These are phyloP conservation scores for Barypeithes pellucidus DNA, from an alignment of 2,888 invertebrate genomes.

Conservation along the genomic window DNA sequence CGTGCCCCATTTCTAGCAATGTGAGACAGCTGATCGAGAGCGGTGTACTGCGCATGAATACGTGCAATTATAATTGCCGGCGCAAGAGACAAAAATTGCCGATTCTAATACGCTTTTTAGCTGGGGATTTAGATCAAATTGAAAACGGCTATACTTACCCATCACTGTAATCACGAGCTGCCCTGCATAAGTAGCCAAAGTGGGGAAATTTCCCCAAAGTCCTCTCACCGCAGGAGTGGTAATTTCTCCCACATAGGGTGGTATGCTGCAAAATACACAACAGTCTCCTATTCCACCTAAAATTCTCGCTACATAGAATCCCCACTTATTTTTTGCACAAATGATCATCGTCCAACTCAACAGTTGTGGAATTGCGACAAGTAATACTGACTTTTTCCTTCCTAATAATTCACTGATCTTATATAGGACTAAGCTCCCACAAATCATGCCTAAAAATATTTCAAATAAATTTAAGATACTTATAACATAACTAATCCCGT, in stretches of 20 bases:
- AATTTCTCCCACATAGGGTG: slow-evolving; percentile 42
- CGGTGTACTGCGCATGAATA: too few relatives aligned
- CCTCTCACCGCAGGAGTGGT: slow-evolving; percentile 36
- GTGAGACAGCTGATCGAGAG: too few relatives aligned
- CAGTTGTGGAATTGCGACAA: slow-evolving; percentile 25
- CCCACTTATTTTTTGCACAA: slow-evolving; percentile 35
- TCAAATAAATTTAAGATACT: background rate
- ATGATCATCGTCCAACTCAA: slow-evolving; percentile 28
- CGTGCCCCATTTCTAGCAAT: too few relatives aligned
- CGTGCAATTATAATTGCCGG: too few relatives aligned
- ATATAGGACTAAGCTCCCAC: slow-evolving; percentile 19
- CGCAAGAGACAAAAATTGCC: too few relatives aligned
- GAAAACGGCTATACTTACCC: too few relatives aligned
- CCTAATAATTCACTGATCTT: slow-evolving; percentile 27
- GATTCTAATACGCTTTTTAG: too few relatives aligned
- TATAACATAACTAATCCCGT: too few relatives aligned
- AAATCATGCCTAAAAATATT: slow-evolving; percentile 43
- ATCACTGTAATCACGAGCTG: slow-evolving; percentile 14
- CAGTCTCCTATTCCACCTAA: slow-evolving; percentile 27
- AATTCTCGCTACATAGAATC: slow-evolving; percentile 32
- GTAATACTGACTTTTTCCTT: slow-evolving; percentile 37
- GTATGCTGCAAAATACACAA: slow-evolving; percentile 32
- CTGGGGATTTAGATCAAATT: too few relatives aligned
- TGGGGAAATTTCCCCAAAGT: slow-evolving; percentile 36
- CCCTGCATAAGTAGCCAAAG: slow-evolving; percentile 22